Evolutionary conservation across 2,888 invertebrate genomes (phyloP), one percentile per base, ranked within the genome.

Genomic region (Tanypteryx hageni): DNA sequence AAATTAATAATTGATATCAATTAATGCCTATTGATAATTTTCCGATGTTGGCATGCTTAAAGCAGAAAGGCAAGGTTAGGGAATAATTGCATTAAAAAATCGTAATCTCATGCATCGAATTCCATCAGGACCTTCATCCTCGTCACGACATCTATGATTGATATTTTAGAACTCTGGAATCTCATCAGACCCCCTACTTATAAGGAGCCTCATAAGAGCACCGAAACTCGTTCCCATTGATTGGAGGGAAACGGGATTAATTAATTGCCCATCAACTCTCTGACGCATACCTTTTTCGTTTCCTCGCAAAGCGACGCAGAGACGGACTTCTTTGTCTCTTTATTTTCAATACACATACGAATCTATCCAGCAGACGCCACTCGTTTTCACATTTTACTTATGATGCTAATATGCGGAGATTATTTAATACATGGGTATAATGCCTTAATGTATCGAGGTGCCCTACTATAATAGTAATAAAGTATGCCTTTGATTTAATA

Each of bases 141-240:
- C 61, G 14, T 16, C 14, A 18, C 31, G n/a, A 68, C 56, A n/a
- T 27, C 86, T 64, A 44, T 89, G 89, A 89, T 89, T 68, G 89
- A 89, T 64, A 89, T n/a, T 64, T 56, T 4, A 44, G 13, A 68
- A 16, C 64, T 89, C 56, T 18, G 31, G 68, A 44, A 44, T 89
- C 44, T 68, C 56, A 89, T 64, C 58, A 76, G 44, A 76, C 27
- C 10, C 76, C 11, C 22, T n/a, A 44, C 68, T 16, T 68, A 89
- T 44, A 89, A 64, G 64, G 89, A 89, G 64, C 44, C 18, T 89
- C 31, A 64, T 64, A 64, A 31, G 89, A 18, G 9, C 31, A 61
- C 86, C 59, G 86, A 76, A 76, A 76, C 76, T 76, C 22, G 76
- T 76, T 76, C 76, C 27, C 27, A 68, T 76, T 27, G 76, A 76